These are phyloP conservation scores for Calephelis perditalis DNA, from an alignment of 2,888 invertebrate species.

Conservation along the genomic window DNA sequence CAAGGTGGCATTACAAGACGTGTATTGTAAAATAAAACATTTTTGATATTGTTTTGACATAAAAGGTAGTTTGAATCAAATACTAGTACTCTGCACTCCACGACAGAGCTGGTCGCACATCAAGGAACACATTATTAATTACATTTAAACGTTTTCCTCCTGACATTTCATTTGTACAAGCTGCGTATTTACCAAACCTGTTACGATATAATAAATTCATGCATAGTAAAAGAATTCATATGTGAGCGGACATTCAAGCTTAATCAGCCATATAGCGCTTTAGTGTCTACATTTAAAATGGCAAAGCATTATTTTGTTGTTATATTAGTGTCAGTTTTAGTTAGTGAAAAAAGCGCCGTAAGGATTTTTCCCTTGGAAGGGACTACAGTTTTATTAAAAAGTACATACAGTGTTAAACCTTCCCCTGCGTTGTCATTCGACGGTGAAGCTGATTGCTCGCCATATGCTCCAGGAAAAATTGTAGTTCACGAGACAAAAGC, in stretches of 20 bases:
- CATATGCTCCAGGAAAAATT: neutral
- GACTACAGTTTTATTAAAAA: conserved; percentile 16
- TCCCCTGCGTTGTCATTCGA: conserved; percentile 14
- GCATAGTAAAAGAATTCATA: conserved; percentile 27
- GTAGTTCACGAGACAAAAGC: neutral
- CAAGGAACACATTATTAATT: too few species aligned
- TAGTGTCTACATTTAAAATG: conserved; percentile 32
- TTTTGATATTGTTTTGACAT: too few species aligned
- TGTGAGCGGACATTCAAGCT: conserved; percentile 38
- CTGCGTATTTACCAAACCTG: conserved; percentile 7
- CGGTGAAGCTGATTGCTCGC: neutral
- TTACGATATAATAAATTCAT: conserved; percentile 6
- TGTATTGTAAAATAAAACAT: too few species aligned
- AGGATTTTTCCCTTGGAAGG: conserved; percentile 41
- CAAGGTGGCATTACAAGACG: too few species aligned
- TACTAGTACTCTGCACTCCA: too few species aligned
- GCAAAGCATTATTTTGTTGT: conserved; percentile 23
- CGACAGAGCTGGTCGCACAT: too few species aligned
- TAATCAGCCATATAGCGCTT: conserved; percentile 31
- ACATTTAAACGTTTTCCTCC: too few species aligned
- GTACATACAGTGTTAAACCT: conserved; percentile 21
- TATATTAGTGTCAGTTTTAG: conserved; percentile 18
- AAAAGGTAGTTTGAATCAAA: too few species aligned
- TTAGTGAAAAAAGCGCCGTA: conserved; percentile 29
- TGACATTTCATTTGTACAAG: neutral